These are phyloP conservation scores for Tonatia bakeri DNA, from an alignment of 2,113 vertebrate species.

Conservation along the genomic window DNA sequence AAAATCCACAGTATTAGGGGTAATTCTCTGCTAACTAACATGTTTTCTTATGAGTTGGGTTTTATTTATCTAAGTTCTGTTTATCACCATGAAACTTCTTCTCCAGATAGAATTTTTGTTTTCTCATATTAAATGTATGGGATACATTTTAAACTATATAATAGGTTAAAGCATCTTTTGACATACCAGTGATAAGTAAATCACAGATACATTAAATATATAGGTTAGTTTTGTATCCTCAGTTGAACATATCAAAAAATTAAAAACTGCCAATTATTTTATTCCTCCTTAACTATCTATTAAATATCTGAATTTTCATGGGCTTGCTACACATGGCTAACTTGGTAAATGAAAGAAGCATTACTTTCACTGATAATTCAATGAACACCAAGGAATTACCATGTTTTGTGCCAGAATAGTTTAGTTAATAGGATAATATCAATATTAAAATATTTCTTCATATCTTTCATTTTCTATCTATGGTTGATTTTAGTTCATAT, in stretches of 20 bases:
- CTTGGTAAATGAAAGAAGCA: not conserved
- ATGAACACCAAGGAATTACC: not conserved
- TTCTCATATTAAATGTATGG: not conserved
- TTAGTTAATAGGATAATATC: not conserved
- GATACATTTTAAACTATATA: not conserved
- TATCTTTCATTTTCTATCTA: not conserved
- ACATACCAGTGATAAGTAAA: not conserved
- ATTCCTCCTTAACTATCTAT: not conserved
- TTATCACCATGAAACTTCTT: not conserved
- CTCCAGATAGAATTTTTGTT: not conserved
- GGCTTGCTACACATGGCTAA: not conserved
- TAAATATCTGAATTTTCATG: not conserved
- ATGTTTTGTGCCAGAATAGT: not conserved
- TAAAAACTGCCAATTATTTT: not conserved
- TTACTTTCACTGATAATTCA: not conserved
- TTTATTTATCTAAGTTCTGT: not conserved
- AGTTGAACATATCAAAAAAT: not conserved
- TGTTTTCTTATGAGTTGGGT: not conserved
- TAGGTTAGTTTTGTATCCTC: not conserved
- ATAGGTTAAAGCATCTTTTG: not conserved
- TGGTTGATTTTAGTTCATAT: not conserved
- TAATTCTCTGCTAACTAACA: not conserved
- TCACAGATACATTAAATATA: not conserved
- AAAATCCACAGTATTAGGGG: not conserved
- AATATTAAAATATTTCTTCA: constrained; percentile 15